Base-by-base conservation (phyloP, 2,797 vertebrate genomes). In the Pantherophis alleghaniensis region DNA sequence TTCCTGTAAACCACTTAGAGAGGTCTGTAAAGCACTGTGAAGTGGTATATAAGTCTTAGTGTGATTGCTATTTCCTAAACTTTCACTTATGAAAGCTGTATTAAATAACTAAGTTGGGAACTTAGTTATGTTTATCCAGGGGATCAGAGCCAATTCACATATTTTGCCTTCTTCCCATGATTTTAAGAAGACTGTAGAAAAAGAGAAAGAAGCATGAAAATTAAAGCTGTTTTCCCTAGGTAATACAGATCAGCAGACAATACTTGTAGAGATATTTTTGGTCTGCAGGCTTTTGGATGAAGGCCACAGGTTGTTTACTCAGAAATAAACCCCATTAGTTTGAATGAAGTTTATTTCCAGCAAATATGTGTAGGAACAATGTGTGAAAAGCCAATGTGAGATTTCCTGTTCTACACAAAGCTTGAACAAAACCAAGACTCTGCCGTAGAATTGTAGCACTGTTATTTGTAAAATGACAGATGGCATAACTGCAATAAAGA, bases 361-460 rank as follows among this genome's bases (percentile, higher is more conserved):
- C 16, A 16, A n/a, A 66, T 47, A 60, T 79, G 26, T 91, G 26
- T 11, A 91, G 37, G 74, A 91, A 79, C 5, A 89, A 60, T 47
- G 56, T 89, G 56, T 32, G n/a, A 59, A 88, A 74, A 74, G 69
- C 42, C 61, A 10, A 53, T 10, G 42, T n/a, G 11, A 74, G 55
- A 51, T 57, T 90, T 24, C 51, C n/a, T 56, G 47, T 32, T 32
- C 28, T 53, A 56, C 7, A 24, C 74, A 28, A 94, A 79, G 0
- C 88, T 79, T 55, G 32, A 86, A 55, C 92, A 60, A 94, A 69
- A 55, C 93, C 59, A 94, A 69, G 32, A 79, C 91, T 89, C 87
- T 13, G 28, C n/a, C 18, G 53, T 61, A 92, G 93, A 93, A 32
- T 37, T 66, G 92, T 28, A 63, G 55, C 59, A 26, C 0, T 90